Evolutionary conservation across 2,888 invertebrate species (phyloP).

Genomic region (Periphyllus acericola): DNA sequence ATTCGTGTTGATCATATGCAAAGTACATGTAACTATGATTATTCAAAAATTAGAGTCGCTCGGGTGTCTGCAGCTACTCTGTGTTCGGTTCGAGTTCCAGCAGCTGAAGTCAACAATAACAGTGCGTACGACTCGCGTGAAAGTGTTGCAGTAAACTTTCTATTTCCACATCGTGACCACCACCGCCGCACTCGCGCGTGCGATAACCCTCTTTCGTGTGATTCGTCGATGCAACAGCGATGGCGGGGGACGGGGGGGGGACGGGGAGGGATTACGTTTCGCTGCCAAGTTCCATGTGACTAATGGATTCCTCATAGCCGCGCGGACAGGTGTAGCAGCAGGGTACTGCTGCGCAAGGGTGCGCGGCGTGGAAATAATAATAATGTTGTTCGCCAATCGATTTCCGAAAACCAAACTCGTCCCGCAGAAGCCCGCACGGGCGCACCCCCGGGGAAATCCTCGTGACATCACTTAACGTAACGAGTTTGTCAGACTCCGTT

Average conservation of each 20-base stretch:
- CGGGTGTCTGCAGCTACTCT: too few relatives aligned
- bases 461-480: conserved; percentile 52
- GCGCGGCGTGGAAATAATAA: conserved; percentile 13
- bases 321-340: background rate
- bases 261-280: background rate
- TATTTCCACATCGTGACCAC: background rate
- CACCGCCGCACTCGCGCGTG: background rate
- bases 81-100: too few relatives aligned
- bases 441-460: conserved; percentile 47
- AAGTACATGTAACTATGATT: too few relatives aligned
- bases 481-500: conserved; percentile 38
- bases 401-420: conserved; percentile 33
- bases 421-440: background rate
- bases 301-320: conserved; percentile 31
- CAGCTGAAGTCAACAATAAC: background rate
- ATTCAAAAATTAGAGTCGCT: too few relatives aligned
- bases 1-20: too few relatives aligned
- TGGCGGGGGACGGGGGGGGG: background rate
- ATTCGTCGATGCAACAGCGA: too few relatives aligned
- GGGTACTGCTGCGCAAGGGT: too few relatives aligned
- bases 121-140: background rate
- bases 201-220: too few relatives aligned
- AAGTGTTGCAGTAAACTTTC: background rate
- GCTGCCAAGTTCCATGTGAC: conserved; percentile 50
- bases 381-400: conserved; percentile 44